Conservation (phyloP, 2,797 vertebrate species). For the Lemur catta region DNA sequence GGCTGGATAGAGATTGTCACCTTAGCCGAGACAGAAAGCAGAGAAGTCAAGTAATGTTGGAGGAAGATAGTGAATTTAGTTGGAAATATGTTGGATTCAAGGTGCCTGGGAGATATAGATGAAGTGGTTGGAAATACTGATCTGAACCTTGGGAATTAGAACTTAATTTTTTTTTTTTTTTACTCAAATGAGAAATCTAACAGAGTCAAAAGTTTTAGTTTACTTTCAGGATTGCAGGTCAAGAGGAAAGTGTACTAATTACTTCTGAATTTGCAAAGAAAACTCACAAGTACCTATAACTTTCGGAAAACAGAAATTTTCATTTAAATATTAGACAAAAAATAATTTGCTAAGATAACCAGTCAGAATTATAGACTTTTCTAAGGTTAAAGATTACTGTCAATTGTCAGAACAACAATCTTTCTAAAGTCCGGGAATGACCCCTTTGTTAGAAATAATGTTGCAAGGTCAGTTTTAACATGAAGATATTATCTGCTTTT, state of each 20-base stretch:
- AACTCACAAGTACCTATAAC: not conserved
- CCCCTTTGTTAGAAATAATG: not conserved
- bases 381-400: not conserved
- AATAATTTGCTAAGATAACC: not conserved
- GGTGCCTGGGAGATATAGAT: not conserved
- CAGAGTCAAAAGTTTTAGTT: constrained; percentile 1
- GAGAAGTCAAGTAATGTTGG: not conserved
- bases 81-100: not conserved
- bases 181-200: not conserved
- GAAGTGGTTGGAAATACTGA: not conserved
- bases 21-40: not conserved
- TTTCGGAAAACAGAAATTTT: not conserved
- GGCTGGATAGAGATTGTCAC: not conserved
- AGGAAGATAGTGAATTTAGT: not conserved
- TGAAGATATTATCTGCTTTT: not conserved
- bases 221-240: not conserved
- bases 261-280: constrained; percentile 24
- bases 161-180: not conserved
- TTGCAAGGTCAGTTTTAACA: not conserved
- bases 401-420: not conserved
- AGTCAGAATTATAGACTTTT: not conserved
- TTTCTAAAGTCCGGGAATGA: not conserved
- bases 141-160: not conserved
- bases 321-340: not conserved
- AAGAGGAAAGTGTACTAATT: not conserved